These are phyloP conservation scores for Odontocerum albicorne DNA, from an alignment of 2,888 invertebrate species.

Conservation along the genomic window DNA sequence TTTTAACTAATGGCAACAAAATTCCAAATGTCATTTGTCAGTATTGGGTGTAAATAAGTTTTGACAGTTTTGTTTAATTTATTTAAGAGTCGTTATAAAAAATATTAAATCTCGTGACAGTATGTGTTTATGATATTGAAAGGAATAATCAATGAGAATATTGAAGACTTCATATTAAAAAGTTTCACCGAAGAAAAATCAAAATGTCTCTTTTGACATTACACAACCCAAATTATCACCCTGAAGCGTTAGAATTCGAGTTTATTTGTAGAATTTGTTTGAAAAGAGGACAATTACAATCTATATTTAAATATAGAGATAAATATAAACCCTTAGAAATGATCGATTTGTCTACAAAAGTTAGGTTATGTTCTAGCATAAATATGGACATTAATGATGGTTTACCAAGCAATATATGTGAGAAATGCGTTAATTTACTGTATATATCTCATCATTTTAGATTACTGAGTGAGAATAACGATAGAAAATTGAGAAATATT, in stretches of 20 bases:
- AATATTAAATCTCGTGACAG: no score
- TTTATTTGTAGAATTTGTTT: background rate
- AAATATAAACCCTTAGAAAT: background rate
- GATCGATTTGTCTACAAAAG: conserved; percentile 1
- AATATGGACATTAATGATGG: background rate
- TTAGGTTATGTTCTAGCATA: background rate
- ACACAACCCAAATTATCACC: no score
- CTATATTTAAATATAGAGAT: background rate
- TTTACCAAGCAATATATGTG: conserved; percentile 11
- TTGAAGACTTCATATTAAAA: no score
- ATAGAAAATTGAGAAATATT: conserved; percentile 6
- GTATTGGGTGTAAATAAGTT: no score
- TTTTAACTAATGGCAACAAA: no score
- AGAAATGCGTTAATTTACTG: conserved; percentile 9
- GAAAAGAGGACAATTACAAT: background rate
- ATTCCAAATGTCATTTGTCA: no score
- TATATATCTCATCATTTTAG: conserved; percentile 1
- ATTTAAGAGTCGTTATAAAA: no score
- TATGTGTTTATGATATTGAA: no score
- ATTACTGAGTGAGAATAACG: conserved; percentile 2
- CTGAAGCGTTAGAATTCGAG: background rate
- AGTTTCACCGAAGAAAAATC: no score
- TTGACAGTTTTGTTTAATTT: no score
- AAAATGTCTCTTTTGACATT: no score
- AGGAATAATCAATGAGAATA: no score